Base-by-base conservation (phyloP, 2,797 vertebrate species). In the Momotus momota region DNA sequence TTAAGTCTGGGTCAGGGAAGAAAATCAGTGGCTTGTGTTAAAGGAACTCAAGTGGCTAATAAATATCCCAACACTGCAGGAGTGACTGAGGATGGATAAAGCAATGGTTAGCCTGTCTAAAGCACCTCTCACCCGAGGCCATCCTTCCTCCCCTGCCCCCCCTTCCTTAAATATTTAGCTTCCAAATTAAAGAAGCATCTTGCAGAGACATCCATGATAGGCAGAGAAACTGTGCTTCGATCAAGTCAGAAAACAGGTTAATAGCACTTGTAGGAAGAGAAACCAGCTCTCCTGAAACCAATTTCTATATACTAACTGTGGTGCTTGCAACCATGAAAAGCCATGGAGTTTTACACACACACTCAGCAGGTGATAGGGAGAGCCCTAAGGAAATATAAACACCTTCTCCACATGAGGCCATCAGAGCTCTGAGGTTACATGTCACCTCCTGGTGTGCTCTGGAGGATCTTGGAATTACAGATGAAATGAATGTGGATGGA, bases 321-420 rank as follows among this genome's bases (percentile, higher is more conserved):
- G 41, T 61, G 74, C 78, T 77, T 83, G 81, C 79, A 87, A 74
- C 88, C 92, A 78, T 67, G 81, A 96, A 93, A 96, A 91, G 75
- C 67, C 70, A 65, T 38, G 1, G 41, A 93, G 65, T 92, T 93
- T 78, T 88, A 96, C 92, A 94, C 58, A 91, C 12, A 12, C 49
- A 6, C 84, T 69, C 94, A 65, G 96, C 91, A 93, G 91, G 96
- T 57, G 49, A 92, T 1, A 93, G 67, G 88, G 54, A 79, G 45
- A 86, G 79, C 87, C 52, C 84, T 54, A 58, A 93, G 84, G 60
- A 92, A 96, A 94, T 51, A 95, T 83, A 89, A 96, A 96, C 94
- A 96, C 81, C 92, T 92, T 89, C 93, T 94, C 91, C 65, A 86
- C 86, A 71, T 51, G 91, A 93, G 45, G 55, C 93, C 78, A 62